A percentile compares a stretch with the other conserved stretches of the same genome.
These are phyloP conservation scores for Siniperca chuatsi DNA, from an alignment of 2,113 vertebrate species.

Conservation along the genomic window DNA sequence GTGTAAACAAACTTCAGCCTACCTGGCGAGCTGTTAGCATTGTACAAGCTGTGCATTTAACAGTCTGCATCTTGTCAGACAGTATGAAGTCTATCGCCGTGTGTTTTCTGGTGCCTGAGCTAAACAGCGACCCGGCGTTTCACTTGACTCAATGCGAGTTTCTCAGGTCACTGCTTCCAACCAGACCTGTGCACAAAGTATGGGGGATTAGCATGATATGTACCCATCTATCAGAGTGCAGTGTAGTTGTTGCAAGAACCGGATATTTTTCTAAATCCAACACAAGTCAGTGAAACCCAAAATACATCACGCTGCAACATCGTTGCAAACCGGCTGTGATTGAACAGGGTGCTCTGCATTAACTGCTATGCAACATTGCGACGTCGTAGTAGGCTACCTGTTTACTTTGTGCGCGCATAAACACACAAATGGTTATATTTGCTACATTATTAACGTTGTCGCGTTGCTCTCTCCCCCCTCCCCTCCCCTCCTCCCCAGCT, in stretches of 20 bases:
- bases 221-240: not conserved
- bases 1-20: constrained; percentile 71
- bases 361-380: constrained; percentile 21
- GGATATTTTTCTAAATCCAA: not conserved
- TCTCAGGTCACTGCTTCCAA: constrained; percentile 31
- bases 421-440: constrained; percentile 22
- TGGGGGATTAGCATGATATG: not conserved
- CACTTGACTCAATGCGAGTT: constrained; percentile 44
- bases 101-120: constrained; percentile 20
- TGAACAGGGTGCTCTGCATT: constrained; percentile 26
- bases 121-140: constrained; percentile 33
- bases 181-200: constrained; percentile 10
- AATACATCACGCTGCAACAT: constrained; percentile 41
- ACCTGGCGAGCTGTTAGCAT: constrained; percentile 32
- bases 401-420: constrained; percentile 42
- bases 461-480: not conserved
- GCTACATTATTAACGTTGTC: not conserved
- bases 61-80: constrained; percentile 32
- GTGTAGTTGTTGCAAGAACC: not conserved
- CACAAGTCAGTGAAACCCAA: constrained; percentile 6
- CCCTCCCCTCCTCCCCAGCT: constrained; percentile 2
- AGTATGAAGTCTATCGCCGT: not conserved
- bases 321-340: constrained; percentile 41
- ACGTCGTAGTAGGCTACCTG: not conserved
- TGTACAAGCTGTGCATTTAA: constrained; percentile 21